Evolutionary conservation across 2,797 vertebrate genomes (phyloP).

Genomic region (Kryptopterus vitreolus): DNA sequence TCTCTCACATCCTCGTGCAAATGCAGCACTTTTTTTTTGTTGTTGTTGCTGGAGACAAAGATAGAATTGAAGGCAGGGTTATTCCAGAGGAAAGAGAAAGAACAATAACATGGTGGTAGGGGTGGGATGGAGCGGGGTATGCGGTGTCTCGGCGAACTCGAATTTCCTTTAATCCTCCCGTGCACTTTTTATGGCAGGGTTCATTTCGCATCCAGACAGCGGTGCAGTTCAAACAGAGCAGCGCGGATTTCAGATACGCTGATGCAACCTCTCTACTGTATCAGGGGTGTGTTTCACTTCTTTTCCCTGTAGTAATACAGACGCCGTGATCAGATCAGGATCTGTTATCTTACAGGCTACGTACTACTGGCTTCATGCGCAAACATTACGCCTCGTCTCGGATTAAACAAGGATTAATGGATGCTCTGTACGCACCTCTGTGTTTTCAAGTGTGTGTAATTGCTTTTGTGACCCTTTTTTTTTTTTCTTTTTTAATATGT

Average conservation of each 20-base stretch:
- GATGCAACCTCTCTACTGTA: slow-evolving; percentile 15
- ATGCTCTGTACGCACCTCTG: not conserved
- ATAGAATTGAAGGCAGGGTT: slow-evolving; percentile 47
- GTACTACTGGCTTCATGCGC: not conserved
- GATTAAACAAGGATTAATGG: not conserved
- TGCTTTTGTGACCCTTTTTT: not conserved
- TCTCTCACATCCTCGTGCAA: slow-evolving; percentile 53
- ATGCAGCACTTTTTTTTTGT: slow-evolving; percentile 47
- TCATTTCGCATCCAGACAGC: slow-evolving; percentile 57
- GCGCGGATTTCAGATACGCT: slow-evolving; percentile 11
- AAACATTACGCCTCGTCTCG: not conserved
- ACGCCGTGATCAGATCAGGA: not conserved
- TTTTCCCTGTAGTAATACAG: not conserved
- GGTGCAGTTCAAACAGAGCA: slow-evolving; percentile 48
- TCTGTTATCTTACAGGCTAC: not conserved
- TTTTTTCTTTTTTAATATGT: no score
- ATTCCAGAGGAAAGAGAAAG: slow-evolving; percentile 27
- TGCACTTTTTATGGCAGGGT: slow-evolving; percentile 45
- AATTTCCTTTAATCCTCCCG: slow-evolving; percentile 21
- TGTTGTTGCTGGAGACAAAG: slow-evolving; percentile 53
- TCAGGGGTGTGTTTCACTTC: not conserved
- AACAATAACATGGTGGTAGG: not conserved
- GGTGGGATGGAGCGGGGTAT: no score
- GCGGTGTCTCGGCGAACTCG: slow-evolving; percentile 35
- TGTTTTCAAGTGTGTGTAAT: not conserved